Percentiles rank a stretch among this genome's conserved stretches.
These are phyloP conservation scores for Iguana delicatissima DNA, from an alignment of 2,797 vertebrate species.

Conservation along the genomic window DNA sequence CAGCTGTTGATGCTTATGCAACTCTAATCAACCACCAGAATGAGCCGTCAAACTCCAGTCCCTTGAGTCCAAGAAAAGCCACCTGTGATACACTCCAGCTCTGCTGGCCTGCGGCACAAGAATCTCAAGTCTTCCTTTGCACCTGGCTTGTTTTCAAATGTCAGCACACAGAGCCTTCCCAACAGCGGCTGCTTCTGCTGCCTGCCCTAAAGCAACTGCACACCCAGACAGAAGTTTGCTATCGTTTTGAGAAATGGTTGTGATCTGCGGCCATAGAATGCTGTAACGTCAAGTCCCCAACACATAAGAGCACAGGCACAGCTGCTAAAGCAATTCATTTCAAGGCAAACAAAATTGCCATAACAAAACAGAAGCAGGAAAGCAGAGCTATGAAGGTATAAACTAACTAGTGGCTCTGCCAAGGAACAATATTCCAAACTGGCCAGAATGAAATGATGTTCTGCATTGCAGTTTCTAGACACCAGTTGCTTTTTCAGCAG, in stretches of 20 bases:
- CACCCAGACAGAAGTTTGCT: constrained; percentile 39
- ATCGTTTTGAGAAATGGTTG: constrained; percentile 19
- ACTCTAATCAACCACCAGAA: constrained; percentile 43
- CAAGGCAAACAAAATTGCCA: constrained; percentile 11
- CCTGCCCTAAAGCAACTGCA: constrained; percentile 16
- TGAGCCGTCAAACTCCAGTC: constrained; percentile 31
- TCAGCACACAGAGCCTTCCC: not conserved
- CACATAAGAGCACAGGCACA: not conserved
- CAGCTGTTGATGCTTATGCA: constrained; percentile 38
- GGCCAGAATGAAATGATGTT: not conserved
- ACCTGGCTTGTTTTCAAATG: constrained; percentile 45
- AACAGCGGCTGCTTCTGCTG: not conserved
- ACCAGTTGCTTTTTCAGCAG: not conserved
- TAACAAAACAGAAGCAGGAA: constrained; percentile 10
- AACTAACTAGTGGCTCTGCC: not conserved
- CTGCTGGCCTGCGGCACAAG: constrained; percentile 16
- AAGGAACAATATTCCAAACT: constrained; percentile 9
- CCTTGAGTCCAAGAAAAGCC: constrained; percentile 44
- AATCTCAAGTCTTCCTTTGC: constrained; percentile 47
- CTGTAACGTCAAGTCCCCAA: not conserved
- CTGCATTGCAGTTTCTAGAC: not conserved
- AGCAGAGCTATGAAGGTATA: not conserved
- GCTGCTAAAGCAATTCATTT: not conserved
- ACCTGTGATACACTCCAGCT: constrained; percentile 2
- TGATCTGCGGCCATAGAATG: not conserved